Base-by-base conservation (phyloP, 2,888 invertebrate genomes). In the Lithophane ornitopus region DNA sequence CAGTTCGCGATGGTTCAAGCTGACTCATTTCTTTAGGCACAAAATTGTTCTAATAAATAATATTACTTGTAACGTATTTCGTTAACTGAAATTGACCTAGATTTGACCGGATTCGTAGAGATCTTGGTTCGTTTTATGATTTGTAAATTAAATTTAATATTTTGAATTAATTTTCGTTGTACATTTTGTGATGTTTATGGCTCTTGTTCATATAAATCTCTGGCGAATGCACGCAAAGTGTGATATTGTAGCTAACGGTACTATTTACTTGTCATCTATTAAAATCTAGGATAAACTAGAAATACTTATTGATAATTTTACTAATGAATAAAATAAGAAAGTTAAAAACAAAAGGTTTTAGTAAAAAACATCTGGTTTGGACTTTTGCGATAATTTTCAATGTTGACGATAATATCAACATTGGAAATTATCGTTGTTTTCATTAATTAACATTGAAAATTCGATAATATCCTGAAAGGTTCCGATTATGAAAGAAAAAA, bases 31-130 rank as follows among this genome's bases (percentile, higher is more conserved):
- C 46, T 85, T 76, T 85, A 56, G 12, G 7, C 54, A 46, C 26
- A 56, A 81, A 74, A 76, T 44, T 69, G 58, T 67, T 54, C 34
- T 54, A 44, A 41, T 56, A 59, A 65, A 68, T 46, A 46, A 46
- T 61, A 56, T 28, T 52, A n/a, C 11, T 11, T 34, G 46, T 4
- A n/a, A 49, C 6, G 41, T 19, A 71, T 49, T 76, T 63, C 12
- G 76, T 49, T 49, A 52, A 52, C 61, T 65, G 14, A 34, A 74
- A 16, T 9, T 76, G 85, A 76, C 82, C 77, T 58, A 82, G 54
- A 66, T 76, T 72, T n/a, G 34, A 49, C 28, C 3, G 34, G 44
- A 65, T 80, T 80, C 49, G 16, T 56, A 52, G 65, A 65, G 39
- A 59, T 65, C 34, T 62, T 49, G 0, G 34, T 58, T 1, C 0